phyloP scores from a whole-genome alignment of 2,797 vertebrate genomes.

The Falco concolor region DNA sequence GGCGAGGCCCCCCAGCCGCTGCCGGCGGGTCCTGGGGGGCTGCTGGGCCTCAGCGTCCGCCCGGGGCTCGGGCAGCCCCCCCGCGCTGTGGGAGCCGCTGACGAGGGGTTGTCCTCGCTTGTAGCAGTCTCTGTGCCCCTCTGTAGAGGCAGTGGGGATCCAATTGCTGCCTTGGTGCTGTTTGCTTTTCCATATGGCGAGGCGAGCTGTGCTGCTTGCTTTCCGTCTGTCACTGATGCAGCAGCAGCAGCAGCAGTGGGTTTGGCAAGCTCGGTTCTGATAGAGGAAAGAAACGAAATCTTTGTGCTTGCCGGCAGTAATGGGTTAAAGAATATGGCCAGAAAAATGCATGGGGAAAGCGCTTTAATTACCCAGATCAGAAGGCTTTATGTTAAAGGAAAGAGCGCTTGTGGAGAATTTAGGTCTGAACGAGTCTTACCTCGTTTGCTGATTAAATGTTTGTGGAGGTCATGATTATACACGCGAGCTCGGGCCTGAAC shows the following conservation, averaged over 20 bases:
- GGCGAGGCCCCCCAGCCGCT: neutral
- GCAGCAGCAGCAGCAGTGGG: neutral
- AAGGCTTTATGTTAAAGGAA: neutral
- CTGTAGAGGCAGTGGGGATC: neutral
- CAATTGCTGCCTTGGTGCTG: neutral
- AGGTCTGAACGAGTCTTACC: neutral
- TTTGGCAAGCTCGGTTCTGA: neutral
- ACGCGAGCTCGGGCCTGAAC: neutral
- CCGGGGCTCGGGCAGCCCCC: neutral
- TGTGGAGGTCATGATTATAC: neutral
- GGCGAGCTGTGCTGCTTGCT: neutral
- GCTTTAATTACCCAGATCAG: neutral
- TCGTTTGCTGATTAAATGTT: neutral
- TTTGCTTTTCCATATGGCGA: neutral
- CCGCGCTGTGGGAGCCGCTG: neutral
- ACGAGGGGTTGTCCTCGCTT: rapidly evolving
- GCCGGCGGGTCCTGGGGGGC: neutral
- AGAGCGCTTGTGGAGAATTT: neutral
- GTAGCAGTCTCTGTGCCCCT: rapidly evolving
- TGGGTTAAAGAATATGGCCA: neutral
- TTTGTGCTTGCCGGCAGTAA: neutral
- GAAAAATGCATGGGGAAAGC: neutral
- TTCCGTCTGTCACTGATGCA: neutral
- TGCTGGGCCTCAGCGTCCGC: no score
- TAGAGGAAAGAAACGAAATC: neutral